Base-by-base conservation (phyloP, 2,113 vertebrate species). In the Malurus melanocephalus region DNA sequence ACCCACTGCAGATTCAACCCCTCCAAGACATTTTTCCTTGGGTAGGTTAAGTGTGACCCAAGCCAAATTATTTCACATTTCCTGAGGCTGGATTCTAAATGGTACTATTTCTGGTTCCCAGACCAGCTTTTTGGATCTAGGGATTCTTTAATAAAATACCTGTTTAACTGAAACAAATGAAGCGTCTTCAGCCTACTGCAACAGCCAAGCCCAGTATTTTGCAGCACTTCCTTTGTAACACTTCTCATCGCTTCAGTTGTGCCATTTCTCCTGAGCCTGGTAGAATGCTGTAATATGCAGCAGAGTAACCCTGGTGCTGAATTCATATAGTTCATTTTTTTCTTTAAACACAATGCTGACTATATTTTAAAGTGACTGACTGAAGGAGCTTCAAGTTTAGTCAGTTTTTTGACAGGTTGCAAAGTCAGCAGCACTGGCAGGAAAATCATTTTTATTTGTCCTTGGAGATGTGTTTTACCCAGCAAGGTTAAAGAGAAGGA, bases 401-500 rank as follows among this genome's bases (percentile, higher is more conserved):
- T 81, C 91, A 48, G 77, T 92, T 91, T 93, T 92, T 86, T 96
- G 95, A 94, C 95, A 96, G 93, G 88, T 42, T 96, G 96, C 95
- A 87, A 93, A 95, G 93, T 96, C 96, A 96, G 96, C 95, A 95
- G 67, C 77, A 27, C 67, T 93, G 80, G 73, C 92, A 91, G 85
- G 93, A 95, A 95, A 95, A 96, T 93, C 1, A 93, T 95, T 95
- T 96, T 95, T 94, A 89, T 95, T 94, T 95, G 93, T 96, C 96
- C 96, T 96, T 96, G 94, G 94, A 96, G 95, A 96, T 82, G 77
- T 87, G 85, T 93, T 93, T 96, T 94, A 92, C 74, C 91, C 87
- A 88, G 78, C 94, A 95, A 96, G 95, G 95, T 96, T 96, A 95
- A 95, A 95, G 85, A 95, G 92, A 94, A 96, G 93, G 93, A 96